Conservation (phyloP, 2,888 invertebrate species). For the Metalampra italica region DNA sequence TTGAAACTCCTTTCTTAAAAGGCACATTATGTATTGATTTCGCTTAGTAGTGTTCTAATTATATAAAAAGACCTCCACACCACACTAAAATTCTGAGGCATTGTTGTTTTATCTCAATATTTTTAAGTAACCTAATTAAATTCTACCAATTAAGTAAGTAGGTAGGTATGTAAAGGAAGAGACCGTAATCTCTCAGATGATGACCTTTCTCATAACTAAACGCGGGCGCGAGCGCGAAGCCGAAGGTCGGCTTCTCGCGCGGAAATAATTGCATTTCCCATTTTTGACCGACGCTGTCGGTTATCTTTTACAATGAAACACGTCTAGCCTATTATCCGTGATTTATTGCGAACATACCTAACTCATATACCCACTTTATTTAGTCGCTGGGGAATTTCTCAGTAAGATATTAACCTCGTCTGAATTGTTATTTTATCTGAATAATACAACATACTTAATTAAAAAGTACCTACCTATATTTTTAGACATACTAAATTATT, state of each 20-base stretch:
- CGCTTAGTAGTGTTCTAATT: too few species aligned
- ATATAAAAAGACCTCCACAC: too few species aligned
- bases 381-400: neutral
- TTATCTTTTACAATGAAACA: neutral
- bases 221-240: neutral
- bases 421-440: too few species aligned
- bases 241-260: neutral
- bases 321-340: neutral
- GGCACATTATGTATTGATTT: too few species aligned
- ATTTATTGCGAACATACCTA: neutral
- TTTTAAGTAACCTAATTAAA: too few species aligned
- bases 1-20: too few species aligned
- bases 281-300: neutral
- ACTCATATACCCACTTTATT: neutral
- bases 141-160: too few species aligned
- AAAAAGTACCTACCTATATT: too few species aligned
- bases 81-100: too few species aligned
- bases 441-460: too few species aligned
- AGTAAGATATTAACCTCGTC: neutral
- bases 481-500: too few species aligned
- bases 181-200: neutral
- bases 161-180: neutral
- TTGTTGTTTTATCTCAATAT: too few species aligned
- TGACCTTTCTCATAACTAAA: neutral
- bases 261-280: conserved; percentile 2